Base-by-base conservation (phyloP, 1,140 invertebrate species). In the Zaprionus gabonicus region DNA sequence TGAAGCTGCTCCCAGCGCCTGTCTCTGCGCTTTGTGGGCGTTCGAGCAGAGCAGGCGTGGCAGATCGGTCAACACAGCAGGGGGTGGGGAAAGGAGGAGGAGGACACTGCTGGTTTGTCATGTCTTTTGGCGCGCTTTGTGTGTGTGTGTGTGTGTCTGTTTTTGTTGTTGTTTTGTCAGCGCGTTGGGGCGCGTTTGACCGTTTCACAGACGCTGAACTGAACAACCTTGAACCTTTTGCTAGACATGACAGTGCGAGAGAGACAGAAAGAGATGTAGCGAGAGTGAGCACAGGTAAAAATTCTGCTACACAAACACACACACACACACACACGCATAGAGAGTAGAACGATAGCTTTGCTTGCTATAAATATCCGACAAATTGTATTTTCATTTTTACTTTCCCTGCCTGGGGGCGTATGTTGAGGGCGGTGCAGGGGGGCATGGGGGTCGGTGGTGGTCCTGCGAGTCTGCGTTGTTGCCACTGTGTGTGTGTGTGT, bases 161-260 rank as follows among this genome's bases (percentile, higher is more conserved):
- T 34, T 10, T 51, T 62, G 49, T 57, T 58, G 15, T 72, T 74
- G 71, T 74, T 69, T 64, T 74, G 56, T 28, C 27, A 31, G 27
- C 58, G 20, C 69, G 60, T 80, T 71, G 28, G 51, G n/a, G n/a
- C 41, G 41, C 44, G 20, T 59, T 72, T 63, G 38, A 62, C 65
- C 71, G 60, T 56, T 74, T 74, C 49, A n/a, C 41, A 74, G 55
- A 66, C 57, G 60, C 65, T 74, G 57, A 74, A 74, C 71, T 68
- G 63, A 36, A 67, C 69, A 77, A 77, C 75, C 75, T 77, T 77
- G 75, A 77, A 77, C 75, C 75, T 77, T 77, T 77, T 67, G 75
- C n/a, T 15, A 73, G 53, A 60, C 27, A 63, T 53, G 20, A 13
- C 12, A 74, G 65, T 12, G 23, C 10, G 13, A 34, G 49, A 41